Evolutionary conservation across 2,888 invertebrate genomes (phyloP), one percentile per base, ranked within the genome.

Genomic region (Eudasyphora cyanicolor): DNA sequence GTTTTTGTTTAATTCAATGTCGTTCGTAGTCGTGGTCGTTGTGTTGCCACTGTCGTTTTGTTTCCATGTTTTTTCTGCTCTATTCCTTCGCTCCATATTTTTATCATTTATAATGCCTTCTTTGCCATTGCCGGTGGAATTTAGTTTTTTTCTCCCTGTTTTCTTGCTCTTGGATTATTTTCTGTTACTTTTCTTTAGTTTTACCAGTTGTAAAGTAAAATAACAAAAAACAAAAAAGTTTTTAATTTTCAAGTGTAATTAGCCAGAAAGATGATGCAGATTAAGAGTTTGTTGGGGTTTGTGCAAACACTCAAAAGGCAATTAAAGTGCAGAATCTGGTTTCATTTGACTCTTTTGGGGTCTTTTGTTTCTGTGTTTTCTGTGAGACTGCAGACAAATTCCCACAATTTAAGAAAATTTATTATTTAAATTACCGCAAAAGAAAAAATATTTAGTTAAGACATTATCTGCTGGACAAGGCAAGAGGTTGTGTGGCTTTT

Each of bases 231-330:
- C 60, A 67, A 27, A 49, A 75, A 84, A 84, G 57, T 79, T 84
- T 81, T 84, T 84, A 81, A 84, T 84, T 82, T 85, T 83, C 73
- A 85, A 86, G 86, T 85, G 86, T 86, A 87, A 87, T 87, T 87
- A 86, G 85, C 86, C 85, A 84, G 86, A 86, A 86, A 86, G 83
- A 85, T 85, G 82, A 76, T 79, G 77, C 82, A 81, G 81, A 84
- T 79, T 81, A 81, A 79, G 71, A 17, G 42, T 64, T 64, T 19
- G 64, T 21, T 24, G 24, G 73, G 69, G 78, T 84, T 76, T 73
- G 74, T 81, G 57, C 76, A 73, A 81, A 74, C 45, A 79, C 79
- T 85, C 76, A 79, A 85, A 84, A 78, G 76, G 71, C 79, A 85
- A 83, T 85, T 82, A 77, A 73, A 76, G 79, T 78, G 71, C 35